Evolutionary conservation across 2,888 invertebrate genomes (phyloP).

Genomic region (Phengaris arion): DNA sequence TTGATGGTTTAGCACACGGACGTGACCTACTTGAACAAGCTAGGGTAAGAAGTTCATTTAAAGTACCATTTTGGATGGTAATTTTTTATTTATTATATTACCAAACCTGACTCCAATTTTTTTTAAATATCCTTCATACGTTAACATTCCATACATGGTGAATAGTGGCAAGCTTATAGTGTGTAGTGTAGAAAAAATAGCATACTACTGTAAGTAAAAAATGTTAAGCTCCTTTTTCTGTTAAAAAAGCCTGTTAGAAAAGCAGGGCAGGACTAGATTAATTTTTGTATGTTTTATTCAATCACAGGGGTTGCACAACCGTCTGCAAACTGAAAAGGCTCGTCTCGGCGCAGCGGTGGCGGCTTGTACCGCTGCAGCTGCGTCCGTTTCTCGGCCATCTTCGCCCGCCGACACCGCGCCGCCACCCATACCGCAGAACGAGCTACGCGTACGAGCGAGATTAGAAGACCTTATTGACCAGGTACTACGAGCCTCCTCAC

Average conservation of each 20-base stretch:
- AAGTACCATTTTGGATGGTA: not conserved
- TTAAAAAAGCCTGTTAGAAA: too few species aligned
- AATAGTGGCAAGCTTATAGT: too few species aligned
- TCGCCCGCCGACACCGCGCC: constrained; percentile 93
- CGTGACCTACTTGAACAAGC: constrained; percentile 86
- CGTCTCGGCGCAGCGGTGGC: constrained; percentile 92
- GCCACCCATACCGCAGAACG: constrained; percentile 90
- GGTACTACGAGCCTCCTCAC: constrained; percentile 74
- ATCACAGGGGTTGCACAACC: constrained; percentile 84
- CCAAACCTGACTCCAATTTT: too few species aligned
- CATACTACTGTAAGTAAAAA: too few species aligned
- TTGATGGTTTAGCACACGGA: constrained; percentile 86
- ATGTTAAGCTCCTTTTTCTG: too few species aligned
- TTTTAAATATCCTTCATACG: too few species aligned
- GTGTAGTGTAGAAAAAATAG: too few species aligned
- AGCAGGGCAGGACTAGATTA: too few species aligned
- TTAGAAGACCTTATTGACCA: constrained; percentile 96
- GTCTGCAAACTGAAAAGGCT: constrained; percentile 92
- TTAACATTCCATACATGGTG: too few species aligned
- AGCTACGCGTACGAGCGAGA: constrained; percentile 89
- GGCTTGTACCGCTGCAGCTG: constrained; percentile 95
- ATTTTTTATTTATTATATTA: too few species aligned
- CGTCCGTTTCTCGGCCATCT: constrained; percentile 93
- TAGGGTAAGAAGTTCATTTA: constrained; percentile 76
- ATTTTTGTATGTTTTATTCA: not conserved